Base-by-base conservation (phyloP, 2,797 vertebrate species). In the Artibeus lituratus region DNA sequence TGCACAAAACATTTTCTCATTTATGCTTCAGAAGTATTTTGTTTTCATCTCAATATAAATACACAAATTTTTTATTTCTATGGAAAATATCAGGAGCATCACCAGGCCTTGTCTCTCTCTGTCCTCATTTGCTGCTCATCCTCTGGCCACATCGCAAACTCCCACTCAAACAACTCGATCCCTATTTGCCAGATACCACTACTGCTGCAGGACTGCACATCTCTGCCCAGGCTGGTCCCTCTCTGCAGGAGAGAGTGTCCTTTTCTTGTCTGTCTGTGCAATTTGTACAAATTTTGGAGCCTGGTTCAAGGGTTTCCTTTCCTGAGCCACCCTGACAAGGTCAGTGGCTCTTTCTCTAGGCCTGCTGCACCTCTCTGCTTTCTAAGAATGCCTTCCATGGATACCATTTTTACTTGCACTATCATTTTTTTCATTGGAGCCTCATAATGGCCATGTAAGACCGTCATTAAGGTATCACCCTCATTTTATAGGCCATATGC, bases 401-500 rank as follows among this genome's bases (percentile, higher is more conserved):
- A 51, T 47, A 29, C 59, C 35, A 7, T 62, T 77, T 90, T 92
- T 81, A 94, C 42, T 32, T 39, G 49, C 0, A 10, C 44, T 76
- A 1, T 51, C 42, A 32, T 62, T 62, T 70, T 87, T 80, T 87
- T 91, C 57, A 72, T 2, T 77, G 81, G 72, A 18, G 53, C 67
- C 53, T 92, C 44, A 35, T 85, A 57, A 80, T 72, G 86, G 21
- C 91, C 86, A 7, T 47, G 47, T 3, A 8, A 90, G 88, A 59
- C 37, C 49, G n/a, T 35, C 62, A 7, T 94, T 95, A 84, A 90
- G 88, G 39, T 35, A 84, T 67, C 37, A 5, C n/a, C 39, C 51
- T 92, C 32, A 19, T 87, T 92, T 92, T 88, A 81, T 47, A 70
- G 87, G 69, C 15, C 76, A 65, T 32, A 11, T 55, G 51, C 62